A percentile compares a stretch with the other conserved stretches of the same genome.
Conservation (phyloP, 2,888 invertebrate genomes). For the Trichogramma dendrolimi region DNA sequence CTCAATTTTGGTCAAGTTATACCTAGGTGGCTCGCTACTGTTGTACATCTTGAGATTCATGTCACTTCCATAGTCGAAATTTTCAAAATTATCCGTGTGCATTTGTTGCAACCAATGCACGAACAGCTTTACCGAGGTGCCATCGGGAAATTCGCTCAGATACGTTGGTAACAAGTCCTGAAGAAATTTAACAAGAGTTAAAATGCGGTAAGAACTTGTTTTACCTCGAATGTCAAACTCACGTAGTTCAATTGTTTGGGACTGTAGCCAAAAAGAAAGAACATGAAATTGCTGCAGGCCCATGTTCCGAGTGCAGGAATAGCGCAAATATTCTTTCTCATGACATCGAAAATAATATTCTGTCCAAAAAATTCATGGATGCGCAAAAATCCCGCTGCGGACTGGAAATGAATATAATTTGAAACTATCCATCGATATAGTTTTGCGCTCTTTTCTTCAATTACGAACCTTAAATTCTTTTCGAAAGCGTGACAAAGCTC, state of each 20-base stretch:
- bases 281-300: constrained; percentile 71
- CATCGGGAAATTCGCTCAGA: not conserved
- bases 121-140: constrained; percentile 4
- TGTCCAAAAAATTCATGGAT: constrained; percentile 70
- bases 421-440: not conserved
- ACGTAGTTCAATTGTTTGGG: constrained; percentile 63
- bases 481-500: constrained; percentile 63
- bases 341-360: constrained; percentile 58
- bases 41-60: constrained; percentile 5
- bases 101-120: constrained; percentile 10
- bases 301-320: constrained; percentile 57
- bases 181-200: not conserved
- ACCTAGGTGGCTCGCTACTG: not conserved
- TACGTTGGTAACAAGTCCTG: not conserved
- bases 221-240: constrained; percentile 29
- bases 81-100: not conserved
- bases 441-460: not conserved
- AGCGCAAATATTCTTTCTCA: constrained; percentile 63
- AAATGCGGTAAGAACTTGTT: not conserved
- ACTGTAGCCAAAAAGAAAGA: constrained; percentile 70
- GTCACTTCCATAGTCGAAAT: constrained; percentile 3
- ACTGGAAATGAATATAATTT: constrained; percentile 48
- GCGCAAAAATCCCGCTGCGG: constrained; percentile 63
- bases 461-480: constrained; percentile 56
- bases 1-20: constrained; percentile 2